A percentile compares a stretch with the other conserved stretches of the same genome.
These are phyloP conservation scores for Megalonaias nervosa DNA, from an alignment of 1,140 invertebrate genomes.

Conservation along the genomic window DNA sequence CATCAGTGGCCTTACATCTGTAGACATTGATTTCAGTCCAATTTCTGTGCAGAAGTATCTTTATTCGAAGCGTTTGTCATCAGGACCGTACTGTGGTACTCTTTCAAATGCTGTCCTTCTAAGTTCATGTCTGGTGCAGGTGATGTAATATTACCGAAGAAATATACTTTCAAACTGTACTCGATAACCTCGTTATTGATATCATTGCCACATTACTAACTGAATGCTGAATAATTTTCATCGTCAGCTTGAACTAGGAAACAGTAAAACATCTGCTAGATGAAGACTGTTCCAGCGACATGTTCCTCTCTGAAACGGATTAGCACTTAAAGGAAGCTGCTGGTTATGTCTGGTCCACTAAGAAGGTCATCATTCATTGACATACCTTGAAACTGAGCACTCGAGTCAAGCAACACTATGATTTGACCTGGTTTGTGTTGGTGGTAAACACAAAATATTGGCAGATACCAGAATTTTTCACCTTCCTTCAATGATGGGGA, in stretches of 20 bases:
- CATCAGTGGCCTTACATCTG: conserved; percentile 8
- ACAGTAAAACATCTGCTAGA: conserved; percentile 20
- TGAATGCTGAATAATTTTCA: conserved; percentile 5
- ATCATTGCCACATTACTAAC: conserved; percentile 21
- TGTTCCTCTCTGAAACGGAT: conserved; percentile 13
- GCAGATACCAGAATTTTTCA: conserved; percentile 3
- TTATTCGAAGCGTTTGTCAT: conserved; percentile 15
- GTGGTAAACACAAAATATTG: conserved; percentile 1
- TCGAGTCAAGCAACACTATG: neutral
- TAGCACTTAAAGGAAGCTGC: conserved; percentile 5
- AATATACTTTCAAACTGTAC: conserved; percentile 19
- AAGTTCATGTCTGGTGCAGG: conserved; percentile 24
- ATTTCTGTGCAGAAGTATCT: conserved; percentile 39
- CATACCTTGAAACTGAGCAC: neutral
- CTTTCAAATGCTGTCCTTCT: neutral
- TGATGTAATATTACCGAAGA: conserved; percentile 24
- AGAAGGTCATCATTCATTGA: neutral
- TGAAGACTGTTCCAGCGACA: conserved; percentile 2
- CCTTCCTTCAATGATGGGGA: neutral
- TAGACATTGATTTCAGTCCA: conserved; percentile 15
- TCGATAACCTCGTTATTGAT: conserved; percentile 5
- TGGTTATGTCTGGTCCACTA: neutral
- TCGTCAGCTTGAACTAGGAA: conserved; percentile 8
- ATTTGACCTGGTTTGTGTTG: conserved; percentile 4
- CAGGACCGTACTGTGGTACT: conserved; percentile 2